Conservation (phyloP, 30 jellyfish, hydroid and myxozoan species). For the Mastigias papua region DNA sequence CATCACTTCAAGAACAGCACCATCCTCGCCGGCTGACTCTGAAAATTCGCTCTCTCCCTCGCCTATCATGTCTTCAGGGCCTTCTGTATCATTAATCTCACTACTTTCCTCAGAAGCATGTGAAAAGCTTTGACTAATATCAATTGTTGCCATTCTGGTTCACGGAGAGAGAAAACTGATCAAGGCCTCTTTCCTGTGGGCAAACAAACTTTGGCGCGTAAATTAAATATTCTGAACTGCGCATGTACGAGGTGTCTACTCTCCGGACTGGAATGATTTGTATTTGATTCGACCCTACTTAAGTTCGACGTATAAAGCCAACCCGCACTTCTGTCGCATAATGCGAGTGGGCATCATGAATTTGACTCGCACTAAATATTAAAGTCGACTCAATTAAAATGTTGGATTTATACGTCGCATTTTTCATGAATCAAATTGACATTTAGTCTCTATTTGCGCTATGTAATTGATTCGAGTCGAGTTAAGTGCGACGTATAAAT, state of each 20-base stretch:
- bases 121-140: not conserved
- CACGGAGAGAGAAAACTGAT: not conserved
- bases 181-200: not conserved
- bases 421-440: not conserved
- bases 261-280: not conserved
- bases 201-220: not conserved
- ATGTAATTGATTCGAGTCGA: not conserved
- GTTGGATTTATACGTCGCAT: constrained; percentile 12
- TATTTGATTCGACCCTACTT: not conserved
- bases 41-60: constrained; percentile 2
- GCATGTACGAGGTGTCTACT: not conserved
- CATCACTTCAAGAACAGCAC: not conserved
- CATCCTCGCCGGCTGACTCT: not conserved
- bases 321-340: constrained; percentile 14
- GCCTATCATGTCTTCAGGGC: not conserved
- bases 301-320: constrained; percentile 2
- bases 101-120: not conserved
- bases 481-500: constrained; percentile 8
- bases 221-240: not conserved
- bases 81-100: not conserved
- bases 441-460: not conserved
- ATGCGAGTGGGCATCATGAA: constrained; percentile 1
- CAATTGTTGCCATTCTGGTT: not conserved
- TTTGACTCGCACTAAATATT: not conserved
- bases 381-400: not conserved